A percentile compares a stretch with the other conserved stretches of the same genome.
phyloP scores from a whole-genome alignment of 2,888 invertebrate genomes.

The Aricia artaxerxes region DNA sequence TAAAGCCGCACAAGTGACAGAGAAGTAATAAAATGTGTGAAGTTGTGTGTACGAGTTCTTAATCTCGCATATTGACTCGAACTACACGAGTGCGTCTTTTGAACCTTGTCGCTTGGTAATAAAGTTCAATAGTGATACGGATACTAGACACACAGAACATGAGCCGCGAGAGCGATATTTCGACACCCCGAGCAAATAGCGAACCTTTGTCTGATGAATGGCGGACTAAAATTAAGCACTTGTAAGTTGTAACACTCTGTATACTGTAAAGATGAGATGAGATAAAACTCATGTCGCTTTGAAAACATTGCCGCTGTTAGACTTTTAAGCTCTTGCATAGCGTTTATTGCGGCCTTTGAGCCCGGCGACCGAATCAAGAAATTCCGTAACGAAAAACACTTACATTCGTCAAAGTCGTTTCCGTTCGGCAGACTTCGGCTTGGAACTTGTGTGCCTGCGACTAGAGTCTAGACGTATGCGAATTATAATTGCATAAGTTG shows the following conservation, averaged over 20 bases:
- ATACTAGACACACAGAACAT: neutral
- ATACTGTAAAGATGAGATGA: neutral
- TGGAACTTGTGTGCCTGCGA: too few species aligned
- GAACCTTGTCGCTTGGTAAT: neutral
- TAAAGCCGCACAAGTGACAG: neutral
- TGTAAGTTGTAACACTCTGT: neutral
- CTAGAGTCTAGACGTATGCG: too few species aligned
- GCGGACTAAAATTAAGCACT: neutral
- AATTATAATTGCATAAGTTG: too few species aligned
- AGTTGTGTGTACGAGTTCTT: constrained; percentile 9
- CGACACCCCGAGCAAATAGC: constrained; percentile 1
- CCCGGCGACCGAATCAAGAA: too few species aligned
- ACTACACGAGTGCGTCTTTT: neutral
- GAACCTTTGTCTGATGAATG: neutral
- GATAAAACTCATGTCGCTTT: neutral
- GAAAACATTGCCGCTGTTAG: neutral
- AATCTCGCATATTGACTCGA: neutral
- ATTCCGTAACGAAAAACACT: too few species aligned
- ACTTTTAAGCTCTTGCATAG: neutral
- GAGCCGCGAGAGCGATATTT: constrained; percentile 1
- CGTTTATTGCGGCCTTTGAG: too few species aligned
- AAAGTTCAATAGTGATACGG: neutral
- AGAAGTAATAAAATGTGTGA: constrained; percentile 4
- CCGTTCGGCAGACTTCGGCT: too few species aligned
- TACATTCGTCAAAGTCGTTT: too few species aligned